A percentile compares a stretch with the other conserved stretches of the same genome.
phyloP scores from a whole-genome alignment of 2,888 invertebrate species.

The Pegoplata infirma region DNA sequence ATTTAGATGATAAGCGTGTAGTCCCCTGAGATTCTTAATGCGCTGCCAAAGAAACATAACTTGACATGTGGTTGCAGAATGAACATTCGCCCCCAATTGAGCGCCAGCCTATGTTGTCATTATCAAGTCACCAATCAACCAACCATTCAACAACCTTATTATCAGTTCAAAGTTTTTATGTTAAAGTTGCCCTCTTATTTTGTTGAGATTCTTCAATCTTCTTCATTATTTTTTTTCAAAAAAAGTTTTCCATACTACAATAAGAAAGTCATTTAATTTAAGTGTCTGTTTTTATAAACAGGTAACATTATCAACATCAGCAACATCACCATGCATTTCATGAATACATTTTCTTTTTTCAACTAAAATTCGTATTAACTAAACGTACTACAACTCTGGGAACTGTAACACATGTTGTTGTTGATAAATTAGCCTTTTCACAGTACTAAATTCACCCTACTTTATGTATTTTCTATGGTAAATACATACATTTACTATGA shows the following conservation, averaged over 20 bases:
- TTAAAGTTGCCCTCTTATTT: not conserved
- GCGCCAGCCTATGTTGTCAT: not conserved
- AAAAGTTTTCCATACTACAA: slow-evolving; percentile 21
- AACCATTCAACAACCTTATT: slow-evolving; percentile 1
- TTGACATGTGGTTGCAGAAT: no score
- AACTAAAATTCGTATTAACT: slow-evolving; percentile 39
- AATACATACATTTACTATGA: no score
- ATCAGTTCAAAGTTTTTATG: not conserved
- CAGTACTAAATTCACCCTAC: slow-evolving; percentile 52
- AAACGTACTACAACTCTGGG: slow-evolving; percentile 46
- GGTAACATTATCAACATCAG: slow-evolving; percentile 14
- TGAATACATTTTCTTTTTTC: slow-evolving; percentile 16
- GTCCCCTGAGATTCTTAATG: no score
- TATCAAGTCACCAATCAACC: not conserved
- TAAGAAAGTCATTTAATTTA: slow-evolving; percentile 34
- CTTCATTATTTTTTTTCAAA: not conserved
- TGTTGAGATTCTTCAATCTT: slow-evolving; percentile 17
- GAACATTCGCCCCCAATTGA: no score
- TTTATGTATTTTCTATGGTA: slow-evolving; percentile 28
- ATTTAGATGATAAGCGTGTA: no score
- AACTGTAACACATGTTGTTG: slow-evolving; percentile 57
- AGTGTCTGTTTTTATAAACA: slow-evolving; percentile 11
- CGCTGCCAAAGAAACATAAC: no score
- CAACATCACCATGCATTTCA: slow-evolving; percentile 22
- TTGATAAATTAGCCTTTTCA: slow-evolving; percentile 56